Percentiles rank a stretch among this genome's conserved stretches.
These are phyloP conservation scores for Telmatherina bonti DNA, from an alignment of 2,797 vertebrate genomes.

Conservation along the genomic window DNA sequence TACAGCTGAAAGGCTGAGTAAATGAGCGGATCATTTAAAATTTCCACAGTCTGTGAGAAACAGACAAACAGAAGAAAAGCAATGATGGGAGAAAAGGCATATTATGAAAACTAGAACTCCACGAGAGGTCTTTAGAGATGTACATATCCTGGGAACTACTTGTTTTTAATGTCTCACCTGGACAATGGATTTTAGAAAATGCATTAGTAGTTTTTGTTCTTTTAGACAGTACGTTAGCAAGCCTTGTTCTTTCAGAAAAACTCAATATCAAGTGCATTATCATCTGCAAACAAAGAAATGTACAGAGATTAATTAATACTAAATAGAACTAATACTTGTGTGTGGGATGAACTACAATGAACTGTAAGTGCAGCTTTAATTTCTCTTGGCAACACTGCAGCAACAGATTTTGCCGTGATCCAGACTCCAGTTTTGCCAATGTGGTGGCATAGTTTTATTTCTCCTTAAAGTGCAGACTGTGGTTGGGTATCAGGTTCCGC, in stretches of 20 bases:
- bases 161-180: conserved; percentile 18
- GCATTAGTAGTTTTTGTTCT: conserved; percentile 10
- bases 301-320: too few relatives aligned
- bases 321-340: background rate
- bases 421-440: conserved; percentile 45
- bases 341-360: conserved; percentile 39
- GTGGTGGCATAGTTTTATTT: conserved; percentile 52
- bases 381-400: conserved; percentile 51
- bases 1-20: conserved; percentile 31
- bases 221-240: conserved; percentile 3
- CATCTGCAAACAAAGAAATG: conserved; percentile 30
- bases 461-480: conserved; percentile 52
- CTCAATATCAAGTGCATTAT: conserved; percentile 32
- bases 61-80: conserved; percentile 46
- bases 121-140: conserved; percentile 24
- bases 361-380: conserved; percentile 52
- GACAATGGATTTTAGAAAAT: conserved; percentile 16
- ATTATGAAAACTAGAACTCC: conserved; percentile 10
- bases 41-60: conserved; percentile 70
- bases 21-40: conserved; percentile 63
- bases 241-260: conserved; percentile 15
- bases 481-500: conserved; percentile 62
- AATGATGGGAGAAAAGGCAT: conserved; percentile 30
- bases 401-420: conserved; percentile 54
- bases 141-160: conserved; percentile 13